Evolutionary conservation across 2,888 invertebrate genomes (phyloP).

Genomic region (Auanema sp.): DNA sequence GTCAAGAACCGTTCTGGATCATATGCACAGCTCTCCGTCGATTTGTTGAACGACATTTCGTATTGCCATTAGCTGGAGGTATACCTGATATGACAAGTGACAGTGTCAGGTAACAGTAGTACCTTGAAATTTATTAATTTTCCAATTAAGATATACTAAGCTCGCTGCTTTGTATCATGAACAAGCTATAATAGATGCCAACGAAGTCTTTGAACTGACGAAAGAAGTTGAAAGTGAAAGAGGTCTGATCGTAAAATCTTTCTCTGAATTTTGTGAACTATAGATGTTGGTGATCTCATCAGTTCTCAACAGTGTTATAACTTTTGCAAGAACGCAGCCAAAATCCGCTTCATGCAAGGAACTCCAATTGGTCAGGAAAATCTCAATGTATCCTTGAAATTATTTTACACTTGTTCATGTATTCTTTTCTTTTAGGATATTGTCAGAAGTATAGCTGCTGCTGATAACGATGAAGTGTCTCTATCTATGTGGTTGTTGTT

Average conservation of each 20-base stretch:
- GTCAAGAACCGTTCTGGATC: constrained; percentile 53
- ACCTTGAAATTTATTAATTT: background rate
- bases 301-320: constrained; percentile 31
- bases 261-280: background rate
- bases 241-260: constrained; percentile 5
- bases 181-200: constrained; percentile 46
- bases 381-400: background rate
- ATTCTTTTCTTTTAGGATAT: constrained; percentile 5
- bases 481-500: constrained; percentile 77
- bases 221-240: constrained; percentile 28
- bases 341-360: constrained; percentile 79
- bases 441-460: constrained; percentile 1
- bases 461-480: constrained; percentile 7
- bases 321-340: constrained; percentile 76
- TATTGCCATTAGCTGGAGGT: constrained; percentile 56
- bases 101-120: constrained; percentile 23
- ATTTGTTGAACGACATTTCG: constrained; percentile 50
- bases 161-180: constrained; percentile 38
- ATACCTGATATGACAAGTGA: constrained; percentile 63
- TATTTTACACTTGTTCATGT: too few species aligned
- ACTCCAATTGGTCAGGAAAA: constrained; percentile 6
- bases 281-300: constrained; percentile 24
- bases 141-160: constrained; percentile 34
- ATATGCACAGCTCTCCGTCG: constrained; percentile 41
- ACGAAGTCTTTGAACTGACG: constrained; percentile 35